phyloP scores from a whole-genome alignment of 2,888 invertebrate species.

The Tenthredo scrophulariae region DNA sequence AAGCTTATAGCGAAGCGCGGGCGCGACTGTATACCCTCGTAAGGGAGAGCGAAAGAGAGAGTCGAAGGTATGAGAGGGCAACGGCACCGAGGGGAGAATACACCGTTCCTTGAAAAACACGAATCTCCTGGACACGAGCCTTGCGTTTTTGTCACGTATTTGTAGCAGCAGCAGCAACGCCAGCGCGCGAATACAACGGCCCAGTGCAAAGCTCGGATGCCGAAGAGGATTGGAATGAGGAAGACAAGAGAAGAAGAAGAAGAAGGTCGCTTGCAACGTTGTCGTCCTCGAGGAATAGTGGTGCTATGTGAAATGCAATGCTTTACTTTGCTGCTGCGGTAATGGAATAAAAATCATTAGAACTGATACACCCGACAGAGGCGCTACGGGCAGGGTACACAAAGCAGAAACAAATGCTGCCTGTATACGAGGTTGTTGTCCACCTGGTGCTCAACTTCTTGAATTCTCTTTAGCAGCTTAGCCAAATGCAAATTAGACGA shows the following conservation, averaged over 20 bases:
- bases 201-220: constrained; percentile 25
- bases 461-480: constrained; percentile 10
- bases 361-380: constrained; percentile 23
- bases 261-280: constrained; percentile 19
- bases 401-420: constrained; percentile 34
- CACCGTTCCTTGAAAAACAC: constrained; percentile 52
- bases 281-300: background rate
- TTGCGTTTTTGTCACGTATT: constrained; percentile 51
- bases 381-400: constrained; percentile 4
- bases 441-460: constrained; percentile 33
- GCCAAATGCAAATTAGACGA: constrained; percentile 74
- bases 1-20: constrained; percentile 1
- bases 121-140: constrained; percentile 50
- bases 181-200: constrained; percentile 33
- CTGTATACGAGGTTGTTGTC: background rate
- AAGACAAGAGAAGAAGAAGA: constrained; percentile 28
- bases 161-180: constrained; percentile 38
- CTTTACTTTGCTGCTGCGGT: background rate
- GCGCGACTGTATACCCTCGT: background rate
- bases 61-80: constrained; percentile 24
- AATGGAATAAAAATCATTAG: constrained; percentile 30
- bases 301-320: constrained; percentile 29
- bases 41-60: background rate
- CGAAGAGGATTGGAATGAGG: constrained; percentile 51
- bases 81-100: constrained; percentile 42